Conservation (phyloP, 37 sponge, comb jelly and placozoan genomes). For the Sycon ciliatum region DNA sequence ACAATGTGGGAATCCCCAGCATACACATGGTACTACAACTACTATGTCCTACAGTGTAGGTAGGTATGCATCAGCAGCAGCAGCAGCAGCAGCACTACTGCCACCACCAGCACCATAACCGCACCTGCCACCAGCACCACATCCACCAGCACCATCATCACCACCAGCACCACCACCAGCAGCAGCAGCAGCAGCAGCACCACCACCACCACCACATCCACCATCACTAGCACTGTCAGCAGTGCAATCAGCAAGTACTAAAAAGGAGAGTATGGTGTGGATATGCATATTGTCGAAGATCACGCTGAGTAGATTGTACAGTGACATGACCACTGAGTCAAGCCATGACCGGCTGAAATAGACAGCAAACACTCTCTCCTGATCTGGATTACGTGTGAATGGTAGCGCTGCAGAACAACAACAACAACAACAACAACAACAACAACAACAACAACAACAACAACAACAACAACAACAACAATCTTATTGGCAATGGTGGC, state of each 20-base stretch:
- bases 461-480: no score
- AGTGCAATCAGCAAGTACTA: neutral
- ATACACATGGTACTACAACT: neutral
- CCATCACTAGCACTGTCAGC: neutral
- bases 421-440: no score
- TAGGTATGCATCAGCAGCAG: neutral
- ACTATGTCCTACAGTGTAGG: neutral
- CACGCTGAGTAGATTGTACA: conserved; percentile 86
- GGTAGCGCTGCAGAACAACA: conserved; percentile 50
- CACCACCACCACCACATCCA: no score
- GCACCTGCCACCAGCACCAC: no score
- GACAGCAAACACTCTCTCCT: conserved; percentile 58
- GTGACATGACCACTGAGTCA: conserved; percentile 58
- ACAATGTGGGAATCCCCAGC: no score
- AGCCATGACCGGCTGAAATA: conserved; percentile 78
- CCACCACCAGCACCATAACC: no score
- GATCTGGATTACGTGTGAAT: conserved; percentile 62
- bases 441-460: no score
- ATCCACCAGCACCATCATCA: no score
- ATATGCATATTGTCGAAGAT: conserved; percentile 68
- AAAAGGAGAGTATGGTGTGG: conserved; percentile 14
- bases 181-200: no score
- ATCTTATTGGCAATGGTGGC: no score
- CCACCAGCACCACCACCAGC: no score
- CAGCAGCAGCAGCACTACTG: no score